A percentile compares a stretch with the other conserved stretches of the same genome.
Conservation (phyloP, 92 coral and sea anemone genomes). For the Muricea muricata region DNA sequence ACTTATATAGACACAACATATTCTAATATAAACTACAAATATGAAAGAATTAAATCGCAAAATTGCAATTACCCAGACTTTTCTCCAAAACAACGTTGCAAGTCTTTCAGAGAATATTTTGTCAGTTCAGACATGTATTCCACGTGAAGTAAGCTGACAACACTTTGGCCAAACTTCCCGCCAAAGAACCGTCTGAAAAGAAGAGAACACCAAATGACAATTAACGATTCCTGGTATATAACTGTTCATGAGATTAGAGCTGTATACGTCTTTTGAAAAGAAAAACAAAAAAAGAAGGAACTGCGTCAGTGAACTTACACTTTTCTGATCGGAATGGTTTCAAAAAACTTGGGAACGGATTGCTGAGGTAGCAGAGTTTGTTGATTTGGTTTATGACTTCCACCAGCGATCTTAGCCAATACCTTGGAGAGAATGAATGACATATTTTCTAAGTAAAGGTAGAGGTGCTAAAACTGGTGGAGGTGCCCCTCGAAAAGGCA, state of each 20-base stretch:
- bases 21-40: background rate
- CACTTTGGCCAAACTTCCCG: constrained; percentile 90
- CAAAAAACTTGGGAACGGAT: constrained; percentile 73
- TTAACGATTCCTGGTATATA: background rate
- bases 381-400: constrained; percentile 92
- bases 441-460: background rate
- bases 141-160: constrained; percentile 68
- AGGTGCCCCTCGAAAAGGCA: no score
- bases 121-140: constrained; percentile 92
- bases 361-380: constrained; percentile 79
- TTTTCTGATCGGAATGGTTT: constrained; percentile 80
- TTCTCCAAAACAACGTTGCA: constrained; percentile 81
- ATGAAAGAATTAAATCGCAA: no score
- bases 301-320: constrained; percentile 75
- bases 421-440: constrained; percentile 55
- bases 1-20: background rate
- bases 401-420: constrained; percentile 93
- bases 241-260: no score
- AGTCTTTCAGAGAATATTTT: constrained; percentile 71
- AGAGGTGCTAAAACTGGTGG: no score
- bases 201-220: background rate
- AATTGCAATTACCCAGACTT: constrained; percentile 78
- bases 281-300: no score
- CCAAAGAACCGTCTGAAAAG: constrained; percentile 87
- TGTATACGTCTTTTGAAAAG: no score